Evolutionary conservation across 2,888 invertebrate species (phyloP).

Genomic region (Aricia artaxerxes): DNA sequence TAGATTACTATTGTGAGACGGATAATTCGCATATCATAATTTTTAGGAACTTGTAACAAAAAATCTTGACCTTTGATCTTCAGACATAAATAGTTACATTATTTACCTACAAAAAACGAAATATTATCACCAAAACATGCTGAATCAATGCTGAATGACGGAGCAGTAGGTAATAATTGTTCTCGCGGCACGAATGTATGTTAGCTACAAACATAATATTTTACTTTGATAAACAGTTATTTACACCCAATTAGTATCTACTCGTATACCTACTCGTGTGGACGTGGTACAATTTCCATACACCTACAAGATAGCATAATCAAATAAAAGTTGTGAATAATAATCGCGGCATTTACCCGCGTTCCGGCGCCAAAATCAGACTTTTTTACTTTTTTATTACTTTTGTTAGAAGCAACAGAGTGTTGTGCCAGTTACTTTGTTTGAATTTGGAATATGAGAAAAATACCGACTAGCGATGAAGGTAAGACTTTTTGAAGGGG

Average conservation of each 20-base stretch:
- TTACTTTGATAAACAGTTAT: neutral
- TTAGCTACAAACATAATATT: neutral
- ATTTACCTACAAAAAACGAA: neutral
- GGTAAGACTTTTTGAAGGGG: neutral
- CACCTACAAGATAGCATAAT: slow-evolving; percentile 6
- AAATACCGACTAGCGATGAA: neutral
- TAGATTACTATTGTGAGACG: too few species aligned
- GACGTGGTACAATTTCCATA: neutral
- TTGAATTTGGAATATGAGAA: neutral
- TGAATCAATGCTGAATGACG: neutral
- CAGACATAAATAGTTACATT: neutral
- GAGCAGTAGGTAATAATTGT: too few species aligned
- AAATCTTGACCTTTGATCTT: neutral
- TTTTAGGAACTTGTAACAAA: neutral
- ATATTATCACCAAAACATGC: neutral
- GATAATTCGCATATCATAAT: too few species aligned
- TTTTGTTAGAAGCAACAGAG: neutral
- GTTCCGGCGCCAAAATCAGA: neutral
- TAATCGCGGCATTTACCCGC: neutral
- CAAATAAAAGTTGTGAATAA: neutral
- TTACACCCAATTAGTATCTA: neutral
- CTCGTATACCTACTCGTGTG: neutral
- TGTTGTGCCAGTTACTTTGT: neutral
- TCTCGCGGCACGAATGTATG: neutral
- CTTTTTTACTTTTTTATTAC: neutral